phyloP scores from a whole-genome alignment of 2,113 vertebrate species.

The Hyaena hyaena region DNA sequence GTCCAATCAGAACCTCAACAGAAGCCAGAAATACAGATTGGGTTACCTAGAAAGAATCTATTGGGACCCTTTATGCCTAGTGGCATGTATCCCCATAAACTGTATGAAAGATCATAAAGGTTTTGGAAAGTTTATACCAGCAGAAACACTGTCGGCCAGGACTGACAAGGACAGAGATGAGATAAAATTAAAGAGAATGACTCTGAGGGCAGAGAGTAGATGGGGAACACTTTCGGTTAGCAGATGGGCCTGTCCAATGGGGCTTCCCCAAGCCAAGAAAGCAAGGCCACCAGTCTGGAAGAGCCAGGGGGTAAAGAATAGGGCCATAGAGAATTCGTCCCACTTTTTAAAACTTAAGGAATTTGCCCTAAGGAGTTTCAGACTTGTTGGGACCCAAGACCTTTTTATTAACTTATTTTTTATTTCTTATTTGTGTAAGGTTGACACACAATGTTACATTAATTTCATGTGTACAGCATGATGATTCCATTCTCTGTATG shows the following conservation, averaged over 20 bases:
- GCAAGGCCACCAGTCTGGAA: neutral
- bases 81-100: neutral
- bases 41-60: neutral
- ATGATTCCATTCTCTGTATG: neutral
- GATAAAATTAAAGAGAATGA: neutral
- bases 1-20: neutral
- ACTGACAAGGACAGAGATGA: neutral
- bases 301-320: neutral
- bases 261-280: too few relatives aligned
- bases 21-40: neutral
- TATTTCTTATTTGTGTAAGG: neutral
- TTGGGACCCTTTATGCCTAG: neutral
- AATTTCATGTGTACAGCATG: neutral
- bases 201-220: neutral
- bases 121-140: neutral
- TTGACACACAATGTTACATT: neutral
- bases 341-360: neutral
- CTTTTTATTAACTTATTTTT: neutral
- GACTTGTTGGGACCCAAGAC: neutral
- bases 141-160: neutral
- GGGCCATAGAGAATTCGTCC: neutral
- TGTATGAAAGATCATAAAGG: neutral
- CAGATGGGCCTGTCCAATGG: accelerated
- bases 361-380: neutral
- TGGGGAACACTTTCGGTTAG: neutral